Percentiles rank a stretch among this genome's conserved stretches.
These are phyloP conservation scores for Limosa lapponica DNA, from an alignment of 2,797 vertebrate genomes.

Conservation along the genomic window DNA sequence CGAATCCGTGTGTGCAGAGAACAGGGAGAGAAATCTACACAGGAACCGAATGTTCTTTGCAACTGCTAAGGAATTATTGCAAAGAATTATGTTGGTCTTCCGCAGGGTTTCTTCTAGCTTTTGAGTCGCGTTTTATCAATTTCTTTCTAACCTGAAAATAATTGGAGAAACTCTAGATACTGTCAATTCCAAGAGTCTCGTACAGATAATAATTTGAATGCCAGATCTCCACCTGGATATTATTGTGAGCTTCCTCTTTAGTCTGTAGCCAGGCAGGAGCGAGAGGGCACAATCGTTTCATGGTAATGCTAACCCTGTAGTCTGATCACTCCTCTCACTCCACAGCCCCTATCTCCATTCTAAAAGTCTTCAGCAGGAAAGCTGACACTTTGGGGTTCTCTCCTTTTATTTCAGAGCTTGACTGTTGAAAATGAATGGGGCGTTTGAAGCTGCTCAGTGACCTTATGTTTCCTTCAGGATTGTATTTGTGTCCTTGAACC, in stretches of 20 bases:
- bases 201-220: not conserved
- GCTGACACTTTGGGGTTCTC: constrained; percentile 4
- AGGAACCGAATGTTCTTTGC: constrained; percentile 6
- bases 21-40: not conserved
- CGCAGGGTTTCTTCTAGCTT: not conserved
- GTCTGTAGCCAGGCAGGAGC: not conserved
- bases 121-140: not conserved
- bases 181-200: not conserved
- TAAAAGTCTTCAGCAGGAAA: constrained; percentile 62
- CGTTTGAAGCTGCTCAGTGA: constrained; percentile 81
- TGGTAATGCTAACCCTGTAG: not conserved
- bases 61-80: constrained; percentile 15
- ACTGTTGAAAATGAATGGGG: constrained; percentile 43
- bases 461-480: constrained; percentile 77
- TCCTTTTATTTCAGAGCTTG: constrained; percentile 64
- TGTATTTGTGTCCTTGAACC: constrained; percentile 78
- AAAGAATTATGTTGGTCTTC: not conserved
- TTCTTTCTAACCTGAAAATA: not conserved
- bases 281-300: not conserved
- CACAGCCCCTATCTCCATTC: constrained; percentile 60
- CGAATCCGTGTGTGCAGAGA: not conserved
- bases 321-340: constrained; percentile 21
- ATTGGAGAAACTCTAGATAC: not conserved
- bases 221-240: not conserved
- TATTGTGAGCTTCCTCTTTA: not conserved